These are phyloP conservation scores for Coendou prehensilis DNA, from an alignment of 2,797 vertebrate genomes.

Conservation along the genomic window DNA sequence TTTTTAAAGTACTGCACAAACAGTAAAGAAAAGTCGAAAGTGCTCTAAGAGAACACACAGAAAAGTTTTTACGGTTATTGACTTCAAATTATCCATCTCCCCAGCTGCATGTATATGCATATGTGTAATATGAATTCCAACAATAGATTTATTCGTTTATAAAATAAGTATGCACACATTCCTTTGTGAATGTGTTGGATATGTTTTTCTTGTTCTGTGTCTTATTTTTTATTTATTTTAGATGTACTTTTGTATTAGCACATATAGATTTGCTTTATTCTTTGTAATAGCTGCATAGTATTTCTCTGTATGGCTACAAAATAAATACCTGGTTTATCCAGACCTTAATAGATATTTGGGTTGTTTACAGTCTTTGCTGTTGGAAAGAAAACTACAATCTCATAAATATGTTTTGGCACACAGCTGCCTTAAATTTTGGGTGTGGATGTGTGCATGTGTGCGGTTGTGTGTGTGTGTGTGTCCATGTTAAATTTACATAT, in stretches of 20 bases:
- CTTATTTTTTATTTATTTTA: neutral
- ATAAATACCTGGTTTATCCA: neutral
- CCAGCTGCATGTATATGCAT: neutral
- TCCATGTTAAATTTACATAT: neutral
- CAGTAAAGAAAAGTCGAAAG: neutral
- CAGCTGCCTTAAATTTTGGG: neutral
- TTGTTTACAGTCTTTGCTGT: neutral
- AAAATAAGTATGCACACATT: neutral
- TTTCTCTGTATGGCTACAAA: conserved; percentile 6
- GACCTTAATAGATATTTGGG: neutral
- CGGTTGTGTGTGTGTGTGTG: fast-evolving
- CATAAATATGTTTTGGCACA: neutral
- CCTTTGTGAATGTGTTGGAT: neutral
- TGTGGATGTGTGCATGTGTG: neutral
- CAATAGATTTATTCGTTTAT: neutral
- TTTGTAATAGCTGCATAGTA: conserved; percentile 40
- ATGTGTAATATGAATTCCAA: neutral
- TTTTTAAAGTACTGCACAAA: neutral
- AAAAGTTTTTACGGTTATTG: neutral
- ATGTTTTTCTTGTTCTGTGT: neutral
- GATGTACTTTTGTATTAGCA: neutral
- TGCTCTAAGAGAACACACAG: neutral
- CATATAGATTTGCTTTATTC: neutral
- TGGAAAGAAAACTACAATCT: neutral
- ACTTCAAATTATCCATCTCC: neutral